Conservation (phyloP, 2,888 invertebrate species). For the Phaonia tiefii region DNA sequence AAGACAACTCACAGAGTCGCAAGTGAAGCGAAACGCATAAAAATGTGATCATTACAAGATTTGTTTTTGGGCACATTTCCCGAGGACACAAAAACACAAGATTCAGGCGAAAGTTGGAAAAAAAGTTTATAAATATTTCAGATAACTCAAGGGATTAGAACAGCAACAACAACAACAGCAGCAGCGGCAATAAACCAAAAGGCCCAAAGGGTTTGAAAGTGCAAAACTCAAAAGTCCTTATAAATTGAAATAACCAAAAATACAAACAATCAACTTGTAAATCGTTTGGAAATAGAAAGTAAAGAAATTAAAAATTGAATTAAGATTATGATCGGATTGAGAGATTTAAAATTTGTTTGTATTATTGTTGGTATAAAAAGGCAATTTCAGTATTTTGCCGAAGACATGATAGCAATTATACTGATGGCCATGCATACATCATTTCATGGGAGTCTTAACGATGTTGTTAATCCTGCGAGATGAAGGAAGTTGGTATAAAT, state of each 20-base stretch:
- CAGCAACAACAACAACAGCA: not conserved
- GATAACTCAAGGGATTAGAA: not conserved
- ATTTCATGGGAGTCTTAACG: not conserved
- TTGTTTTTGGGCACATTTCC: not conserved
- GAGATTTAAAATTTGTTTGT: constrained; percentile 6
- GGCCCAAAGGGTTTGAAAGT: not conserved
- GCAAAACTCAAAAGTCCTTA: not conserved
- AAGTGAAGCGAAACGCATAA: not conserved
- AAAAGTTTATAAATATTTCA: constrained; percentile 3
- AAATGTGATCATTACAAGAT: constrained; percentile 22
- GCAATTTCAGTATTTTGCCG: not conserved
- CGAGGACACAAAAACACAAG: not conserved
- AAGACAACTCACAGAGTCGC: too few species aligned
- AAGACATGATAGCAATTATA: not conserved
- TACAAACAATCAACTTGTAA: constrained; percentile 1
- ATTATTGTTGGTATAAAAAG: too few species aligned
- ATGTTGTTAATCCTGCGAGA: too few species aligned
- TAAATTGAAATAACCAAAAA: constrained; percentile 31
- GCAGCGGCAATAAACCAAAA: not conserved
- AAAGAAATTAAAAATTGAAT: constrained; percentile 24
- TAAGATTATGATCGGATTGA: constrained; percentile 23
- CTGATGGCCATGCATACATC: not conserved
- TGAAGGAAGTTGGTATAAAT: too few species aligned
- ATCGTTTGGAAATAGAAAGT: not conserved
- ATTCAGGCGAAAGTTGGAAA: too few species aligned